Conservation (phyloP, 2,797 vertebrate genomes). For the Mareca penelope region DNA sequence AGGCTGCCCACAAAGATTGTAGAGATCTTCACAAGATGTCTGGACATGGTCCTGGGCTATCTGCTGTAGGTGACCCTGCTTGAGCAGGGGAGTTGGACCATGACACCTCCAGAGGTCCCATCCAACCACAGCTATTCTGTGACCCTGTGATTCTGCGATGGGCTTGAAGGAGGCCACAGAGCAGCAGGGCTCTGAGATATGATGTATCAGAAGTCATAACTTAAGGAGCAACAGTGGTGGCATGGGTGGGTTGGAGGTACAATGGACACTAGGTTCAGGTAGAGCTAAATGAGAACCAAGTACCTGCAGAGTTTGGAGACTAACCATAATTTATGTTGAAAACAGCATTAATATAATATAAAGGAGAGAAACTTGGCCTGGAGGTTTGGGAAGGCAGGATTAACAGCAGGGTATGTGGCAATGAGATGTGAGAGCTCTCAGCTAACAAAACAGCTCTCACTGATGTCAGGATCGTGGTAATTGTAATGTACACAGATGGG, state of each 20-base stretch:
- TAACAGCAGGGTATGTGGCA: not conserved
- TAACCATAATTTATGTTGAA: not conserved
- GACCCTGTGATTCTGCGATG: not conserved
- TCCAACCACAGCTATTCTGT: not conserved
- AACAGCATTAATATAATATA: not conserved
- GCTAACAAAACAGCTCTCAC: not conserved
- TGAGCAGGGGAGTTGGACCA: not conserved
- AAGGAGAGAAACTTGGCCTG: not conserved
- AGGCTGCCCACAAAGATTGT: not conserved
- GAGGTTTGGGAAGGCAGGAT: not conserved
- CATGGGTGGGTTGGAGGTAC: not conserved
- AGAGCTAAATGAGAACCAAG: not conserved
- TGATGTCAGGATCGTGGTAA: not conserved
- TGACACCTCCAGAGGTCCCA: not conserved
- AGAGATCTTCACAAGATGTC: not conserved
- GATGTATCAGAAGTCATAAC: not conserved
- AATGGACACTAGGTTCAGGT: fast-evolving
- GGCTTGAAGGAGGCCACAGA: not conserved
- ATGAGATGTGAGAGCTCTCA: not conserved
- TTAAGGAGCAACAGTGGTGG: not conserved
- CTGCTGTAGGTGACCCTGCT: not conserved
- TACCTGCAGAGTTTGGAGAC: not conserved
- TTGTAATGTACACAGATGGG: not conserved
- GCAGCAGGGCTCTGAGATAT: not conserved
- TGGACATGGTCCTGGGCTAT: not conserved